phyloP scores from a whole-genome alignment of 2,797 vertebrate genomes.

The Hafferia zeledoni region DNA sequence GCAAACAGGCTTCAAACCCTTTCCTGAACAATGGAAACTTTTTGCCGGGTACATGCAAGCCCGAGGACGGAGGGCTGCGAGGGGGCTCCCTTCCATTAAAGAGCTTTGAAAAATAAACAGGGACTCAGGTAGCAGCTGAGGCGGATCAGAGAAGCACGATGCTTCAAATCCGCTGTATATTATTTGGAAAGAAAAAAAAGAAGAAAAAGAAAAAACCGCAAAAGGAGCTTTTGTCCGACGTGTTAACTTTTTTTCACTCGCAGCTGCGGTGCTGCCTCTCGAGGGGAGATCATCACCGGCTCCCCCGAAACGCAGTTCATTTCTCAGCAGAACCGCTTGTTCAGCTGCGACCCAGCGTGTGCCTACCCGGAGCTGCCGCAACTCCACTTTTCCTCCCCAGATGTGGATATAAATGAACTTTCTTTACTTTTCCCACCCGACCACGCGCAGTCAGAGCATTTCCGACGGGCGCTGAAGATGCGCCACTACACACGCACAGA shows the following conservation, averaged over 20 bases:
- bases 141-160: slow-evolving; percentile 1
- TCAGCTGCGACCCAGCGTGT: neutral
- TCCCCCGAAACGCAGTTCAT: neutral
- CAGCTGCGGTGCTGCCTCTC: neutral
- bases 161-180: neutral
- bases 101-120: slow-evolving; percentile 67
- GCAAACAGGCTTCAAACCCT: slow-evolving; percentile 50
- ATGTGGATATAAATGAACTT: accelerated
- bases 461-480: neutral
- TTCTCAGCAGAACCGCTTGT: neutral
- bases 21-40: slow-evolving; percentile 68
- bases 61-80: neutral
- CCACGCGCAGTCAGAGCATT: neutral
- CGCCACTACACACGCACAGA: neutral
- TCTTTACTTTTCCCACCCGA: neutral
- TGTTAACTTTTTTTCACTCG: neutral
- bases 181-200: neutral
- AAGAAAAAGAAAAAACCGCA: neutral
- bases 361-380: neutral
- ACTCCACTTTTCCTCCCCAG: neutral
- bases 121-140: slow-evolving; percentile 63
- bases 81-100: slow-evolving; percentile 42
- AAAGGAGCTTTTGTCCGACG: neutral
- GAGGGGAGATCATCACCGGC: neutral
- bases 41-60: slow-evolving; percentile 52